Evolutionary conservation across 2,888 invertebrate genomes (phyloP), one percentile per base, ranked within the genome.

Genomic region (Teleiodes luculella): DNA sequence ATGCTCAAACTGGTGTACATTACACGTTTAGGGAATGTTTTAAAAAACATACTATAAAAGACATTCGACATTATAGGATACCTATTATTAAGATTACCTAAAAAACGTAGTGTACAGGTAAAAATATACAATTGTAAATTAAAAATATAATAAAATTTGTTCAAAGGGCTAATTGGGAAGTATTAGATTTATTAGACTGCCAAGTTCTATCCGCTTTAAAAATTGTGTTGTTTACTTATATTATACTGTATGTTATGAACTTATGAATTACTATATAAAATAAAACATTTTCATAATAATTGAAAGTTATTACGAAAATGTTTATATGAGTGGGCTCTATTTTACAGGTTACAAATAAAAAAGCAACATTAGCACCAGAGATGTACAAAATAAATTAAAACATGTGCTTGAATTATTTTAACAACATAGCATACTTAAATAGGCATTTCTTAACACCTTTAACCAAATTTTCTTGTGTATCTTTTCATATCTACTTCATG

Each of bases 1-100:
- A 65, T 65, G 68, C 70, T 70, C 70, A 69, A 69, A 55, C 60
- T 65, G 66, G 63, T 54, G 49, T 57, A 60, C 59, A 35, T 47
- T 16, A n/a, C n/a, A 33, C 28, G 28, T 45, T 45, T 13, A 45
- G 45, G 24, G 20, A 28, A 28, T 14, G 45, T 45, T 13, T 28
- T 45, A n/a, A n/a, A n/a, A n/a, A 45, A 31, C 7, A 30, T 31
- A 46, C 16, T 46, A 3, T 31, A 46, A 46, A 46, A 46, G 46
- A 46, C 31, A 46, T 30, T 31, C 46, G 46, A 24, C 28, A 24
- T 18, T 18, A 43, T 24, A 7, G 11, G 3, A 41, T 45, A 41
- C 11, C 3, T 20, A 24, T 24, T 24, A 24, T 24, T 24, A 24
- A 4, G 11, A 41, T 18, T 18, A 18, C 10, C 18, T 10, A 20